Evolutionary conservation across 2,888 invertebrate species (phyloP).

Genomic region (Polia nebulosa): DNA sequence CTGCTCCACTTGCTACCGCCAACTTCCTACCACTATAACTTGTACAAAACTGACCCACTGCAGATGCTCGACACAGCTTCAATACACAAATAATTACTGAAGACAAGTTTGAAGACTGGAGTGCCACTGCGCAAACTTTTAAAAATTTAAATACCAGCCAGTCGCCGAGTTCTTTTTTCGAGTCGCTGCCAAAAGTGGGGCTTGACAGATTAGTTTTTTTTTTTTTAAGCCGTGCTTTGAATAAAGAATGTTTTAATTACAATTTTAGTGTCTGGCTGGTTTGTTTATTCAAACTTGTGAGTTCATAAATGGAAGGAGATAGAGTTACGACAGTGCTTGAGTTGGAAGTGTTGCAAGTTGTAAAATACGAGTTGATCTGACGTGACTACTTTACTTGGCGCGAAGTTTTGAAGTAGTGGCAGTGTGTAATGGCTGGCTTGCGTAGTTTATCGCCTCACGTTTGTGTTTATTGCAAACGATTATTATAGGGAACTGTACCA

Average conservation of each 20-base stretch:
- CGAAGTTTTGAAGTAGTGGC: conserved; percentile 51
- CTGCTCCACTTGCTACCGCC: conserved; percentile 62
- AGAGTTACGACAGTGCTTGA: conserved; percentile 46
- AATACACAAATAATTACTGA: conserved; percentile 77
- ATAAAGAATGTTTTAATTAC: conserved; percentile 58
- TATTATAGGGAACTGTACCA: conserved; percentile 44
- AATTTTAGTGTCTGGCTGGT: conserved; percentile 45
- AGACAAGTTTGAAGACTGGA: conserved; percentile 66
- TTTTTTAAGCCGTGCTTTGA: conserved; percentile 37
- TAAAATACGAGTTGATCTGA: conserved; percentile 65
- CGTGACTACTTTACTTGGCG: conserved; percentile 48
- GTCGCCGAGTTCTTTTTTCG: conserved; percentile 44
- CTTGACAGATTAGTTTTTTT: conserved; percentile 51
- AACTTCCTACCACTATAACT: conserved; percentile 68
- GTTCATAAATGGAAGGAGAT: conserved; percentile 55
- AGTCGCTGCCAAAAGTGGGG: conserved; percentile 47
- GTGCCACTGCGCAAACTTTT: conserved; percentile 54
- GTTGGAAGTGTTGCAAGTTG: conserved; percentile 52
- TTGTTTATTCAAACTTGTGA: conserved; percentile 42
- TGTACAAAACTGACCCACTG: conserved; percentile 72
- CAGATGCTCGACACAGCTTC: conserved; percentile 68
- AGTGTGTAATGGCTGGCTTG: conserved; percentile 56
- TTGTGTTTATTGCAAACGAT: conserved; percentile 54
- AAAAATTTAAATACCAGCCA: conserved; percentile 53
- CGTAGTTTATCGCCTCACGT: conserved; percentile 49